Percentiles rank a stretch among this genome's conserved stretches.
phyloP scores from a whole-genome alignment of 2,888 invertebrate genomes.

The Euplagia quadripunctaria region DNA sequence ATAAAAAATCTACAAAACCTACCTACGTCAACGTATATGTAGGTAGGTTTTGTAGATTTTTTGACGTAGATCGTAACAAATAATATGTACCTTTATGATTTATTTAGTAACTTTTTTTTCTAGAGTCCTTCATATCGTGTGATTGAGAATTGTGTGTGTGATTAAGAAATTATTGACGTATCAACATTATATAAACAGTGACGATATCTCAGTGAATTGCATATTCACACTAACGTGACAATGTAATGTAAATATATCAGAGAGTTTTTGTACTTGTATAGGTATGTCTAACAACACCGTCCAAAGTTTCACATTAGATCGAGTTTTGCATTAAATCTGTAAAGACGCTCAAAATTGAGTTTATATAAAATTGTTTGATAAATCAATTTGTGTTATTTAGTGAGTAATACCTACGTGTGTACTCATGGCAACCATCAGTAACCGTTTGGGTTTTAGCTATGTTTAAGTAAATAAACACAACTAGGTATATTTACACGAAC shows the following conservation, averaged over 20 bases:
- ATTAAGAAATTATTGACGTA: not conserved
- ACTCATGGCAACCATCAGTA: conserved; percentile 23
- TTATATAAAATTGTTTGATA: not conserved
- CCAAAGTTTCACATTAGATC: not conserved
- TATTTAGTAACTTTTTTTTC: not conserved
- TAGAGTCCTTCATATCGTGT: not conserved
- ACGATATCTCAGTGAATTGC: not conserved
- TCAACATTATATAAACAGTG: not conserved
- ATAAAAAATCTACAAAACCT: no score
- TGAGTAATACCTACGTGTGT: not conserved
- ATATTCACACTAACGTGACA: not conserved
- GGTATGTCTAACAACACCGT: not conserved
- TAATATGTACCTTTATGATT: no score
- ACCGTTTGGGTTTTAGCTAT: conserved; percentile 29
- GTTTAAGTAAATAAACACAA: conserved; percentile 36
- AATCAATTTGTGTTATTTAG: not conserved
- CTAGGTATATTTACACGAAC: conserved; percentile 39
- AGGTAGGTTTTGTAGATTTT: no score
- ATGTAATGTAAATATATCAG: not conserved
- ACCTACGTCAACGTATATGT: no score
- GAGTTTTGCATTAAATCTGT: not conserved
- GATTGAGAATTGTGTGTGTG: not conserved
- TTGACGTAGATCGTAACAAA: no score
- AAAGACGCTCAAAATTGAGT: not conserved
- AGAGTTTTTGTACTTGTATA: not conserved